Evolutionary conservation across 1,140 invertebrate species (phyloP), one percentile per base, ranked within the genome.

Genomic region (Odontomachus brunneus): DNA sequence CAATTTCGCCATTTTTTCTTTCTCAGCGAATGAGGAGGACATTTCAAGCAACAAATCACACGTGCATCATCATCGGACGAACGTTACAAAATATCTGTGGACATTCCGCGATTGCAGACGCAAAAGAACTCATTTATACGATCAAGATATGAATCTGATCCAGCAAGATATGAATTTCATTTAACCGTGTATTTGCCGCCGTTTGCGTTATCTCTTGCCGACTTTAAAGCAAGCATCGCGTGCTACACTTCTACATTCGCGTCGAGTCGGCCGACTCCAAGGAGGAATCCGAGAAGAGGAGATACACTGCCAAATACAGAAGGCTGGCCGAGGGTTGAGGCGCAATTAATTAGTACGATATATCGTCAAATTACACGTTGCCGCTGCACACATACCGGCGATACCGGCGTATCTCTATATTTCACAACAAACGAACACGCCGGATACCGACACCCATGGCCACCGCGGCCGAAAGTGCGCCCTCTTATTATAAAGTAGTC

Each of bases 401-500:
- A 55, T 73, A 44, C 67, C 14, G 48, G 26, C 11, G 59, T 76
- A 78, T 84, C 73, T 73, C 53, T 63, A 63, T 84, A 82, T 78
- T 82, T 72, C 51, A 78, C 65, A 71, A 84, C 49, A 72, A 65
- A 14, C 84, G 53, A 82, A 76, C 57, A 73, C 57, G 29, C 26
- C 24, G 26, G 49, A 49, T 53, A 49, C 26, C 78, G 48, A 53
- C 72, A 48, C 66, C 59, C 51, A 69, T 57, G 48, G 55, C 74
- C 51, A 67, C 55, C 85, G 53, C 59, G 65, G 33, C 65, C 71
- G 55, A 82, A 84, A 88, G 57, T 73, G 85, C 57, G 72, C 83
- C 83, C 83, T 71, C 86, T 88, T 69, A 85, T 88, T 88, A 88
- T 85, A 88, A 88, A 84, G 78, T 85, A 88, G 83, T 67, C 66